Conservation (phyloP, 2,888 invertebrate species). For the Crocallis elinguaria region DNA sequence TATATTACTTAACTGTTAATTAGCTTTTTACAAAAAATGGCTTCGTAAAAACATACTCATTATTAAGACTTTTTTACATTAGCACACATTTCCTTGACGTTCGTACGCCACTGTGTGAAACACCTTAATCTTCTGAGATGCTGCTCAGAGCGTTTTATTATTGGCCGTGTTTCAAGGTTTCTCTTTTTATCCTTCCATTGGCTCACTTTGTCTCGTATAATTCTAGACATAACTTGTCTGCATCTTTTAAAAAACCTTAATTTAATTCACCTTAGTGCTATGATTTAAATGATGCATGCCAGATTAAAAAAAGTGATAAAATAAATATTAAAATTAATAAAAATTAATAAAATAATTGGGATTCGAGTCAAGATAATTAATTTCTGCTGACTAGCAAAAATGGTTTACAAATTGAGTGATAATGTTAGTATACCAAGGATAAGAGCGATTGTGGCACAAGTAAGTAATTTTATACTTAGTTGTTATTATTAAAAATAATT, state of each 20-base stretch:
- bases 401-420: conserved; percentile 63
- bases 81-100: too few relatives aligned
- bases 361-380: neutral
- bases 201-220: conserved; percentile 15
- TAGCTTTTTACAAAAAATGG: too few relatives aligned
- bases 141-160: conserved; percentile 1
- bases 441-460: conserved; percentile 63
- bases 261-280: neutral
- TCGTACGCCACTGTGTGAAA: neutral
- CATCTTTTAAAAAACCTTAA: neutral
- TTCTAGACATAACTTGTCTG: conserved; percentile 17
- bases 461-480: conserved; percentile 39
- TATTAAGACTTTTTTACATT: too few relatives aligned
- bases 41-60: too few relatives aligned
- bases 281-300: too few relatives aligned
- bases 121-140: neutral
- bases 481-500: too few relatives aligned
- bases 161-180: conserved; percentile 23
- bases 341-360: neutral
- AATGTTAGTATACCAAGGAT: conserved; percentile 51
- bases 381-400: conserved; percentile 49
- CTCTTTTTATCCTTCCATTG: conserved; percentile 16
- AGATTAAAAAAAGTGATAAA: neutral
- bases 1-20: too few relatives aligned
- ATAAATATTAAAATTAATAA: too few relatives aligned